Base-by-base conservation (phyloP, 2,888 invertebrate species). In the Sarcophaga rosellei region DNA sequence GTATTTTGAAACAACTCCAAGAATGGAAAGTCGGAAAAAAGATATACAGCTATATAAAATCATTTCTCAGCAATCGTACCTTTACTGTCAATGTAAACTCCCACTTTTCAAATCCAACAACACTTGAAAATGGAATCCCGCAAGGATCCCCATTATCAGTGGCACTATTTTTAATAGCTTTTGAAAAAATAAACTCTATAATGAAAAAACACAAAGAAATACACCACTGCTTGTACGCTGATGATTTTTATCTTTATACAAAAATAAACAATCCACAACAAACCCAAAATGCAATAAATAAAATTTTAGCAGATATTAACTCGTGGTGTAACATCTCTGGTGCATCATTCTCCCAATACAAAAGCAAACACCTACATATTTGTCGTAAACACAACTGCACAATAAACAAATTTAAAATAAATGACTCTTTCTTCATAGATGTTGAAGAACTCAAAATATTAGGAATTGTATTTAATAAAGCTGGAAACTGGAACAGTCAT, bases 231-330 rank as follows among this genome's bases (percentile, higher is more conserved):
- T 25, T 85, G 53, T 81, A 77, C 47, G 81, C 81, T 5, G 78
- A 85, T 20, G 85, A 85, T 74, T 74, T 73, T n/a, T 68, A 81
- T 53, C 53, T 81, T 10, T 79, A 68, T 57, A 47, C 76, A n/a
- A 85, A 77, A 66, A 35, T 70, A n/a, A 75, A 81, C 47, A 21
- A 77, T 15, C n/a, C 59, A 69, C 63, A 6, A 20, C 47, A 45
- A 12, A 74, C 47, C 2, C 72, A 77, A n/a, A n/a, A n/a, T n/a
- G n/a, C n/a, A n/a, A n/a, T n/a, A n/a, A n/a, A n/a, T n/a, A n/a
- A n/a, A n/a, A 47, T 25, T 25, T 25, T 25, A 25, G 25, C 25
- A 25, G 69, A 81, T 15, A 5, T 75, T 45, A 59, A 68, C 25
- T n/a, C 4, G 8, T 70, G 77, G 75, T 59, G 73, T 65, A 17